These are phyloP conservation scores for Erethizon dorsatum DNA, from an alignment of 2,797 vertebrate species.

Conservation along the genomic window DNA sequence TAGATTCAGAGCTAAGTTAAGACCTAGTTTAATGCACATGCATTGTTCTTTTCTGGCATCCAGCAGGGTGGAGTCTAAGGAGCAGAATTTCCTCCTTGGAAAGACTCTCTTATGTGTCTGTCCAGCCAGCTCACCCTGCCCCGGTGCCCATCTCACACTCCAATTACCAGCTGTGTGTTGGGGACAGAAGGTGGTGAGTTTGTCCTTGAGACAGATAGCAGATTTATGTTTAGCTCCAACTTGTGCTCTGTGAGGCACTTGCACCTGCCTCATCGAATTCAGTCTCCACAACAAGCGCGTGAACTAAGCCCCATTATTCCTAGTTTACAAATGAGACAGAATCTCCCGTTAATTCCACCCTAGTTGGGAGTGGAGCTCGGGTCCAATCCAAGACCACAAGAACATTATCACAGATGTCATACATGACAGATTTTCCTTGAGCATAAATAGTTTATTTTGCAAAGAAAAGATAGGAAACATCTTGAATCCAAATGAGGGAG, in stretches of 20 bases:
- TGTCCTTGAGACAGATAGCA: neutral
- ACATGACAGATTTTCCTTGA: constrained; percentile 34
- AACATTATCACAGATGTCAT: constrained; percentile 32
- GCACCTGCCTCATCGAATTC: neutral
- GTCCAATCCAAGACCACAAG: constrained; percentile 28
- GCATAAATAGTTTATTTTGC: constrained; percentile 60
- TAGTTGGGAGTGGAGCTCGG: neutral
- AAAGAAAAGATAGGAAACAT: constrained; percentile 66
- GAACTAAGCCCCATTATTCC: neutral
- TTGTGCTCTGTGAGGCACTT: neutral
- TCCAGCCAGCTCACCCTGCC: fast-evolving
- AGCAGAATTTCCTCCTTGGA: neutral
- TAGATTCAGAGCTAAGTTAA: neutral
- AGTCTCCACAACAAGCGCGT: neutral
- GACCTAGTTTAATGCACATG: neutral
- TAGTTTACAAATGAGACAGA: neutral
- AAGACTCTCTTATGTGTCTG: neutral
- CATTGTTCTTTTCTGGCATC: neutral
- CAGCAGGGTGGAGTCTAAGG: neutral
- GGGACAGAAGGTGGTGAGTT: neutral
- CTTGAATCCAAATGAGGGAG: constrained; percentile 53
- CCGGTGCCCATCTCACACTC: too few relatives aligned
- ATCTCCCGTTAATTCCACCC: neutral
- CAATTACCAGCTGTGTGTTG: neutral
- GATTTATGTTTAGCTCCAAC: neutral